Conservation (phyloP, 2,888 invertebrate species). For the Acanthopleura granulata region DNA sequence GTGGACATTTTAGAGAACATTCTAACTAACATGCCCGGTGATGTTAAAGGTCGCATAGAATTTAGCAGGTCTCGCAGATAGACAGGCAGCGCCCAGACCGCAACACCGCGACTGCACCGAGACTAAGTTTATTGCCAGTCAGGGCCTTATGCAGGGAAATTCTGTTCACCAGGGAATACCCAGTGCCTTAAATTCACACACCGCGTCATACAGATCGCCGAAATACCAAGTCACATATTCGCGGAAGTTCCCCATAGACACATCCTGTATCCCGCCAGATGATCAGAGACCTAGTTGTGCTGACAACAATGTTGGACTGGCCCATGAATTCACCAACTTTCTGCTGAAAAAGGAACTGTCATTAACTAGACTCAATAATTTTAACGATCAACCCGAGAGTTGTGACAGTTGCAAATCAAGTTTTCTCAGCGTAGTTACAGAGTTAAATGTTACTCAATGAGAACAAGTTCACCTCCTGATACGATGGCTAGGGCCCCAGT, state of each 20-base stretch:
- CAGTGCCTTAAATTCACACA: neutral
- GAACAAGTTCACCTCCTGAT: conserved; percentile 33
- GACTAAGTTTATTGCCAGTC: neutral
- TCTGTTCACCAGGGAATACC: neutral
- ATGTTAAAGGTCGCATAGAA: neutral
- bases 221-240: neutral
- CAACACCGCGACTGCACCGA: neutral
- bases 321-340: conserved; percentile 18
- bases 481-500: conserved; percentile 31
- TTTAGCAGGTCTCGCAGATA: neutral
- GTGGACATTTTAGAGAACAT: too few relatives aligned
- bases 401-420: conserved; percentile 30
- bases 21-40: neutral
- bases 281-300: neutral
- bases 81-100: neutral
- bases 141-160: neutral
- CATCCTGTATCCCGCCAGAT: neutral
- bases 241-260: neutral
- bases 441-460: conserved; percentile 22
- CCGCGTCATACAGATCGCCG: neutral
- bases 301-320: neutral
- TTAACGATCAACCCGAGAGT: conserved; percentile 31
- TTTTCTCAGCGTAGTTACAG: conserved; percentile 27
- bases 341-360: conserved; percentile 29
- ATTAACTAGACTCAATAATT: conserved; percentile 27